Conservation (phyloP, 2,113 vertebrate genomes). For the Chlorodrepanis virens region DNA sequence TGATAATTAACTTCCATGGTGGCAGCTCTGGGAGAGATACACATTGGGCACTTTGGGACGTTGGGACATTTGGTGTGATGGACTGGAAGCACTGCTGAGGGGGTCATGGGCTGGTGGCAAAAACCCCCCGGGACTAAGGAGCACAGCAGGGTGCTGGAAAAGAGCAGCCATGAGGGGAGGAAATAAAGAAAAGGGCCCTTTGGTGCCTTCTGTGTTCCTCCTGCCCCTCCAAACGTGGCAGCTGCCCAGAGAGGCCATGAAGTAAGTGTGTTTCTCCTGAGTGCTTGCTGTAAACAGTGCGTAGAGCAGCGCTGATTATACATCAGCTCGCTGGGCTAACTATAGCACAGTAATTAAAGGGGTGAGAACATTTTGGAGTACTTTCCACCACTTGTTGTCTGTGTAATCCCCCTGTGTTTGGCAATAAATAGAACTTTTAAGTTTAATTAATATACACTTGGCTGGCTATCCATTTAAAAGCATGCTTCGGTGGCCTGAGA, state of each 20-base stretch:
- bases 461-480: constrained; percentile 70
- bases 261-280: constrained; percentile 28
- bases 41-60: fast-evolving
- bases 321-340: constrained; percentile 70
- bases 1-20: background rate
- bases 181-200: background rate
- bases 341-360: constrained; percentile 77
- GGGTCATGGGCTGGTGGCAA: fast-evolving
- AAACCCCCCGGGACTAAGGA: fast-evolving
- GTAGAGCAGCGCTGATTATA: constrained; percentile 63
- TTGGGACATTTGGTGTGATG: background rate
- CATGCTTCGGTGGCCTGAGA: constrained; percentile 47
- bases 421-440: constrained; percentile 78
- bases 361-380: constrained; percentile 75
- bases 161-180: background rate
- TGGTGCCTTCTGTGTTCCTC: background rate
- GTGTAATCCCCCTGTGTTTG: constrained; percentile 68
- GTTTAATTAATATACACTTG: constrained; percentile 78
- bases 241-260: background rate
- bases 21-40: background rate
- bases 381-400: constrained; percentile 75
- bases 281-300: constrained; percentile 21
- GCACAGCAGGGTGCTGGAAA: background rate
- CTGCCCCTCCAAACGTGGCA: background rate
- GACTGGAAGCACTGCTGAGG: background rate